phyloP scores from a whole-genome alignment of 2,113 vertebrate genomes.

The Rhinolophus ferrumequinum region DNA sequence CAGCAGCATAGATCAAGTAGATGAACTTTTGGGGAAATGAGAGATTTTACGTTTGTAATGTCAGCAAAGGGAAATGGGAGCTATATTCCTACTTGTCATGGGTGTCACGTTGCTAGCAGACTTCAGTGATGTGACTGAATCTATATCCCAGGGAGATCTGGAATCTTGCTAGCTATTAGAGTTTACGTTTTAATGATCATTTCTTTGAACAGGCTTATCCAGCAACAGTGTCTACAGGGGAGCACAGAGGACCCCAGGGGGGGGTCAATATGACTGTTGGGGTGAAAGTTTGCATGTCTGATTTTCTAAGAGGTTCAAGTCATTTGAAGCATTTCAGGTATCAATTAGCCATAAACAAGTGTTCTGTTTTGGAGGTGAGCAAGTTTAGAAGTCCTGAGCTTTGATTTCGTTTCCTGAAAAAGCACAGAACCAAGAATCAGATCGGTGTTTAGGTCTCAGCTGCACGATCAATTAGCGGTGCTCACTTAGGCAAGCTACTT shows the following conservation, averaged over 20 bases:
- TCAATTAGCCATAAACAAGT: neutral
- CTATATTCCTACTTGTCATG: conserved; percentile 52
- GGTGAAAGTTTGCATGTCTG: neutral
- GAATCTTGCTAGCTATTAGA: conserved; percentile 37
- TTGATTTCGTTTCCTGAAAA: neutral
- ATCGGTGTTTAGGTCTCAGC: neutral
- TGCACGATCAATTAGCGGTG: neutral
- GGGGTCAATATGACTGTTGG: neutral
- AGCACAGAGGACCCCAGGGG: neutral
- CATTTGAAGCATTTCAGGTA: neutral
- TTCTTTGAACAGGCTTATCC: neutral
- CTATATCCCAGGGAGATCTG: neutral
- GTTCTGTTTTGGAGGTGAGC: neutral
- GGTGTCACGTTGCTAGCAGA: conserved; percentile 55
- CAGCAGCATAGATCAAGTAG: conserved; percentile 47
- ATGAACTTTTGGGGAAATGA: conserved; percentile 50
- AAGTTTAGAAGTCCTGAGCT: neutral
- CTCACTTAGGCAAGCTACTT: neutral
- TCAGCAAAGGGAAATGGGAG: conserved; percentile 56
- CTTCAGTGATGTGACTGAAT: conserved; percentile 48
- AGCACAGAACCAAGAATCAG: neutral
- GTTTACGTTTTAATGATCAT: neutral
- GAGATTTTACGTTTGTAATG: conserved; percentile 61
- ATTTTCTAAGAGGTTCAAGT: neutral
- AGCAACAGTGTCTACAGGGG: neutral